These are phyloP conservation scores for Drosophila simulans DNA, from an alignment of 1,140 invertebrate species.

Conservation along the genomic window DNA sequence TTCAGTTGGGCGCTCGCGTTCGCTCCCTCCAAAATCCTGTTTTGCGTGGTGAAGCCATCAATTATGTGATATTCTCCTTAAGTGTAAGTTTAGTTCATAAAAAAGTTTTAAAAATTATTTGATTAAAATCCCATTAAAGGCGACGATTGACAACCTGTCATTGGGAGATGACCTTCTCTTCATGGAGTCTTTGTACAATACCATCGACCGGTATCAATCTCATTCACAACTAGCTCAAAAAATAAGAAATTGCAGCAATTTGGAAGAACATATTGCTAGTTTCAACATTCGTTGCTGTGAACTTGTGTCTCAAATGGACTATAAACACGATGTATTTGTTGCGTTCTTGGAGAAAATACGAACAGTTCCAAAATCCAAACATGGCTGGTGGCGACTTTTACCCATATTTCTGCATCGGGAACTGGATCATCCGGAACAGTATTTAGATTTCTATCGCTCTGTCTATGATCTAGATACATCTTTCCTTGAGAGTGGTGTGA, in stretches of 20 bases:
- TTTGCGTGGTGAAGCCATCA: slow-evolving; percentile 26
- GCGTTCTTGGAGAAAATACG: slow-evolving; percentile 32
- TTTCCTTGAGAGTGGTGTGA: background rate
- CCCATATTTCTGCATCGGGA: slow-evolving; percentile 29
- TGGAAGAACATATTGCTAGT: slow-evolving; percentile 9
- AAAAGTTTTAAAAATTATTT: background rate
- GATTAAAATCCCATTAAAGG: slow-evolving; percentile 15
- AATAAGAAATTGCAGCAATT: slow-evolving; percentile 26
- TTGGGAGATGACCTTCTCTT: slow-evolving; percentile 63
- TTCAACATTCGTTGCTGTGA: slow-evolving; percentile 59
- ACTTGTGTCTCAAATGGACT: slow-evolving; percentile 14
- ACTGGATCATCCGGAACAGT: slow-evolving; percentile 1
- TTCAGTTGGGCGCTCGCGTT: slow-evolving; percentile 54
- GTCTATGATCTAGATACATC: slow-evolving; percentile 39
- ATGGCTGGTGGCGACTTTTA: slow-evolving; percentile 63
- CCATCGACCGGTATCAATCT: slow-evolving; percentile 46
- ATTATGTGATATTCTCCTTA: slow-evolving; percentile 38
- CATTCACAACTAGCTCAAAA: slow-evolving; percentile 38
- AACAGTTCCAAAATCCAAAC: slow-evolving; percentile 26
- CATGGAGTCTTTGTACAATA: slow-evolving; percentile 62
- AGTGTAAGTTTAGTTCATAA: slow-evolving; percentile 22
- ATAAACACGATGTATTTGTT: slow-evolving; percentile 6
- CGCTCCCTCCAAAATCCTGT: slow-evolving; percentile 52
- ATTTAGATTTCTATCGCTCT: slow-evolving; percentile 35
- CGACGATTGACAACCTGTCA: slow-evolving; percentile 26